phyloP scores from a whole-genome alignment of 92 coral and sea anemone species.

The Palythoa grandiflora region DNA sequence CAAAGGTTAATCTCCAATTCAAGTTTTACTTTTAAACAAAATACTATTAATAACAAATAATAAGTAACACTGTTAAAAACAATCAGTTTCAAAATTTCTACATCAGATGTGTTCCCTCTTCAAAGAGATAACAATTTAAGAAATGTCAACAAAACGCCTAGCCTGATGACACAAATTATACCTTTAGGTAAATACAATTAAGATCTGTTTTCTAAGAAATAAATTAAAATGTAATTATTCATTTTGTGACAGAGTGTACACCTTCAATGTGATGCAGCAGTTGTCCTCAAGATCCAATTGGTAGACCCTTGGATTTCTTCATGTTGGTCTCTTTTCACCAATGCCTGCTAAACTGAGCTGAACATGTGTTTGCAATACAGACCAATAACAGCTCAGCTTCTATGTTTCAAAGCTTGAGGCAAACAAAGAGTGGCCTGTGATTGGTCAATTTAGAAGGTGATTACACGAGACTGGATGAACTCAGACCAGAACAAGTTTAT shows the following conservation, averaged over 20 bases:
- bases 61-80: no score
- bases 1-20: no score
- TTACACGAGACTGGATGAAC: no score
- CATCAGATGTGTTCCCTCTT: neutral
- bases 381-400: no score
- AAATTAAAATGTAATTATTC: slow-evolving; percentile 9
- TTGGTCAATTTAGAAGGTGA: neutral
- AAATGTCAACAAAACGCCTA: neutral
- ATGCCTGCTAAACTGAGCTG: no score
- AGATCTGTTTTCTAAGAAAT: slow-evolving; percentile 14
- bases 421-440: neutral
- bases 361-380: no score
- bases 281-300: neutral
- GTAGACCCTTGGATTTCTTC: neutral
- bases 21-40: no score
- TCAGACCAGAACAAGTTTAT: no score
- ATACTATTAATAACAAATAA: no score
- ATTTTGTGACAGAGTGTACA: neutral
- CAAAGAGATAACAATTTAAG: neutral
- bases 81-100: no score
- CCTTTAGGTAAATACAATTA: slow-evolving; percentile 12
- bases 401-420: no score
- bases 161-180: neutral
- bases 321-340: no score
- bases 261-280: neutral